A percentile compares a stretch with the other conserved stretches of the same genome.
phyloP scores from a whole-genome alignment of 2,888 invertebrate species.

The Caenorhabditis zanzibari region DNA sequence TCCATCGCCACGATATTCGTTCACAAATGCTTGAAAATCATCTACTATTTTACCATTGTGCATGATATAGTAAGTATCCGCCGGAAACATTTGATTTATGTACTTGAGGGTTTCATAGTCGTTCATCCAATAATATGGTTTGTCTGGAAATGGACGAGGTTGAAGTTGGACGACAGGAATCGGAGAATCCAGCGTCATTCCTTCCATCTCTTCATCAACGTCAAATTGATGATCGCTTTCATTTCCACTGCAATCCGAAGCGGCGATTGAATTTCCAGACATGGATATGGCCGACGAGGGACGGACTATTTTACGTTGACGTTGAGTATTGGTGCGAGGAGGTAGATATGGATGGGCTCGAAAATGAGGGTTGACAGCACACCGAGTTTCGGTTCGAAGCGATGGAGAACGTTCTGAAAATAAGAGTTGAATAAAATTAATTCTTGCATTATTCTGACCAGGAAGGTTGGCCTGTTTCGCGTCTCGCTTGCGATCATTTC shows the following conservation, averaged over 20 bases:
- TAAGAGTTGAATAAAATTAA: neutral
- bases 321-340: conserved; percentile 28
- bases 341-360: conserved; percentile 50
- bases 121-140: conserved; percentile 65
- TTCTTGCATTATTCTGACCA: neutral
- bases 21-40: conserved; percentile 50
- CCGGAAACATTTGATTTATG: conserved; percentile 38
- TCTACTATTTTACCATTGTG: conserved; percentile 64
- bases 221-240: conserved; percentile 29
- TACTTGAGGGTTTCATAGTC: conserved; percentile 53
- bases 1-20: conserved; percentile 33
- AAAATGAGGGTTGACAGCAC: neutral
- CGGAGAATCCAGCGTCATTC: conserved; percentile 53
- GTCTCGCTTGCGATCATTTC: conserved; percentile 50
- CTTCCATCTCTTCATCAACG: conserved; percentile 48
- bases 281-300: conserved; percentile 47
- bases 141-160: conserved; percentile 59
- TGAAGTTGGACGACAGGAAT: neutral
- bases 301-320: conserved; percentile 44
- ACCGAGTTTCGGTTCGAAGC: conserved; percentile 31
- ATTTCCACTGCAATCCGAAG: conserved; percentile 31
- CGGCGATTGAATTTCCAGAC: conserved; percentile 30
- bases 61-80: conserved; percentile 62
- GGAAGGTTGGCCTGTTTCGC: conserved; percentile 43
- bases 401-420: conserved; percentile 58